phyloP scores from a whole-genome alignment of 2,113 vertebrate species.

The Tor tambroides region DNA sequence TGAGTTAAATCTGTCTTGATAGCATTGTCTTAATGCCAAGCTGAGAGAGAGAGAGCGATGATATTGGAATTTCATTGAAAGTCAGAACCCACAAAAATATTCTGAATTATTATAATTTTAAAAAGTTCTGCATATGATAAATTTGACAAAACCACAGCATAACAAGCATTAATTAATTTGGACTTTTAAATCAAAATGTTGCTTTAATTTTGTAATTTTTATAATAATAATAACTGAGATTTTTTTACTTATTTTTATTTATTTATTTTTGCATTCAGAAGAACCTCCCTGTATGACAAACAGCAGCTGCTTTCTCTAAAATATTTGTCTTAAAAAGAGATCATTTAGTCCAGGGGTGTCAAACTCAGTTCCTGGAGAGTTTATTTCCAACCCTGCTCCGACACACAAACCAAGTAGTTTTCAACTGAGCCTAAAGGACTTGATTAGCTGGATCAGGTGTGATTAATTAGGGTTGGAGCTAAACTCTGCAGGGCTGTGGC shows the following conservation, averaged over 20 bases:
- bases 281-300: background rate
- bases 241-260: too few species aligned
- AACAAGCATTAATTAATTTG: background rate
- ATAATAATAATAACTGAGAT: background rate
- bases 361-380: too few species aligned
- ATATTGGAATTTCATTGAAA: background rate
- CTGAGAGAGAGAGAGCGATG: too few species aligned
- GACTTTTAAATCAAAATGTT: background rate
- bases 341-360: background rate
- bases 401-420: too few species aligned
- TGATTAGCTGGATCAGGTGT: too few species aligned
- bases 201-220: too few species aligned
- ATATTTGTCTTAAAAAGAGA: background rate
- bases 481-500: too few species aligned
- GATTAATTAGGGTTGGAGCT: too few species aligned
- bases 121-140: too few species aligned
- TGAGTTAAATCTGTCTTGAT: background rate
- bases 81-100: background rate
- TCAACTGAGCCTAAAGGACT: too few species aligned
- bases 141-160: background rate
- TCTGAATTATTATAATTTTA: background rate
- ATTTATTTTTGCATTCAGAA: background rate
- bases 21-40: too few species aligned
- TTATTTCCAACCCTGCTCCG: too few species aligned
- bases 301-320: background rate